Conservation (phyloP, 2,888 invertebrate species). For the Willowsia nigromaculata region DNA sequence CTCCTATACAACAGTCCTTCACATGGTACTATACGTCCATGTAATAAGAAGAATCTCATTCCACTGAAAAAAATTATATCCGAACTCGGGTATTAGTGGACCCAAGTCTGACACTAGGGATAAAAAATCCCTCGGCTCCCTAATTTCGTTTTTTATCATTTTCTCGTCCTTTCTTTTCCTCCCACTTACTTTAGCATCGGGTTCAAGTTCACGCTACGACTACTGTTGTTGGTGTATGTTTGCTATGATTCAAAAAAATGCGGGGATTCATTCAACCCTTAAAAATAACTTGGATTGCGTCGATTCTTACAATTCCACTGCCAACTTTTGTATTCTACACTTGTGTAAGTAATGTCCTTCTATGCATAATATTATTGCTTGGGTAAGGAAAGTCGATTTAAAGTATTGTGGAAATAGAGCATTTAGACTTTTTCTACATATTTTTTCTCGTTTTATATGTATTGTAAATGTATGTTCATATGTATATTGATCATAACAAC, state of each 20-base stretch:
- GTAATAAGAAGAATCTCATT: conserved; percentile 27
- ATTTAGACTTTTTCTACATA: too few relatives aligned
- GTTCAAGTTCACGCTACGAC: background rate
- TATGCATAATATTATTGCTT: conserved; percentile 27
- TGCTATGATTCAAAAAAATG: conserved; percentile 3
- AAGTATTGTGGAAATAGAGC: too few relatives aligned
- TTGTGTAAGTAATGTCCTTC: conserved; percentile 5
- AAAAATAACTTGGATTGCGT: conserved; percentile 34
- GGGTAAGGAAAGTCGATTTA: too few relatives aligned
- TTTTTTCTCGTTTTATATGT: too few relatives aligned
- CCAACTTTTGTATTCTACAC: background rate
- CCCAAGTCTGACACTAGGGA: conserved; percentile 59
- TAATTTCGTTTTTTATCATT: conserved; percentile 63
- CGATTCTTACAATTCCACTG: background rate
- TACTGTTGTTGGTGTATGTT: conserved; percentile 1
- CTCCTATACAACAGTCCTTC: conserved; percentile 6
- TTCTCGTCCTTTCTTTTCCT: conserved; percentile 21
- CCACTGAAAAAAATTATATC: conserved; percentile 26
- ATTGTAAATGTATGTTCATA: too few relatives aligned
- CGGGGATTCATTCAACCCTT: conserved; percentile 52
- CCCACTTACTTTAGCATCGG: background rate
- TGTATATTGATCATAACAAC: background rate
- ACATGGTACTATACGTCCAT: background rate
- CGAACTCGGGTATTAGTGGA: conserved; percentile 58
- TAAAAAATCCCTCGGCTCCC: conserved; percentile 63